Conservation (phyloP, 1,140 invertebrate species). For the Drosophila bipectinata region DNA sequence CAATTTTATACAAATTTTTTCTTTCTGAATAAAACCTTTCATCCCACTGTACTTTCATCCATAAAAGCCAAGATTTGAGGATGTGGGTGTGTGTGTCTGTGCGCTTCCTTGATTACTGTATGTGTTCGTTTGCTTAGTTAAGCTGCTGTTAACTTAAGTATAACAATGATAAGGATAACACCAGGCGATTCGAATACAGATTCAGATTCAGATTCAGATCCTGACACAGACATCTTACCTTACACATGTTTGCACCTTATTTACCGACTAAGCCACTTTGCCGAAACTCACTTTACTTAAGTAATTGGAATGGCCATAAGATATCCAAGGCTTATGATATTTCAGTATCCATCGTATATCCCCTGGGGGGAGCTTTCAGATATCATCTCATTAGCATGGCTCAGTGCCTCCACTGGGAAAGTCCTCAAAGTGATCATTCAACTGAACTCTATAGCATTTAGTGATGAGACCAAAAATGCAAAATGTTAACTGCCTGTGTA, state of each 20-base stretch:
- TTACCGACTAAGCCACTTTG: conserved; percentile 65
- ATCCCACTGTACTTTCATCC: conserved; percentile 41
- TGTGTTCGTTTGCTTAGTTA: conserved; percentile 55
- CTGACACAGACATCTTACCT: not conserved
- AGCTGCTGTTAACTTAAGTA: conserved; percentile 81
- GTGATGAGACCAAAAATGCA: not conserved
- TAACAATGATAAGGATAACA: conserved; percentile 80
- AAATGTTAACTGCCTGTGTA: not conserved
- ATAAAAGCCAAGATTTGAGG: conserved; percentile 34
- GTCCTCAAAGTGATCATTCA: conserved; percentile 30
- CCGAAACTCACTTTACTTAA: conserved; percentile 60
- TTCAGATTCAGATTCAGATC: not conserved
- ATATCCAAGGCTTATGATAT: conserved; percentile 19
- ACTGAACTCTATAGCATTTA: conserved; percentile 9
- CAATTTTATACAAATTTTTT: not conserved
- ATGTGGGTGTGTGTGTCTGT: conserved; percentile 35
- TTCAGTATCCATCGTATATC: not conserved
- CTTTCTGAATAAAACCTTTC: too few relatives aligned
- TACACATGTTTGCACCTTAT: conserved; percentile 69
- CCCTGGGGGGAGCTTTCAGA: not conserved
- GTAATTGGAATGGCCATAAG: conserved; percentile 67
- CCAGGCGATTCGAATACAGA: conserved; percentile 44
- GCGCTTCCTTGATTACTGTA: conserved; percentile 59
- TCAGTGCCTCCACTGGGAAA: not conserved
- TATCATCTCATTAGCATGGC: conserved; percentile 34